These are phyloP conservation scores for Columba guinea DNA, from an alignment of 2,797 vertebrate species.

Conservation along the genomic window DNA sequence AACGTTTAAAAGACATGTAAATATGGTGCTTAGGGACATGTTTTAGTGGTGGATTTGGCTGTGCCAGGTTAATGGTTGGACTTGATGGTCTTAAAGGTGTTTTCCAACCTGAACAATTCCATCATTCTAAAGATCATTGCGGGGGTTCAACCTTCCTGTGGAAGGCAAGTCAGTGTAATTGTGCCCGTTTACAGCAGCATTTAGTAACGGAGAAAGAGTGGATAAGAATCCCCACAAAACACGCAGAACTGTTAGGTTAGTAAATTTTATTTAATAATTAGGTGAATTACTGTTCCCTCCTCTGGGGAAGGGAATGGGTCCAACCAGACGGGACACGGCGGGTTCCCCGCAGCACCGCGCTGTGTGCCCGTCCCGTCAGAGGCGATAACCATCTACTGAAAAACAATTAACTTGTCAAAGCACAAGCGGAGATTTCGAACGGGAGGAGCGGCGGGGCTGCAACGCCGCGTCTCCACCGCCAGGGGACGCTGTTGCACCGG, in stretches of 20 bases:
- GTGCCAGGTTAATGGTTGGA: too few relatives aligned
- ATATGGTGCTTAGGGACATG: too few relatives aligned
- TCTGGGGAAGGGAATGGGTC: background rate
- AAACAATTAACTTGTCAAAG: background rate
- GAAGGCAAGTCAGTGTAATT: fast-evolving
- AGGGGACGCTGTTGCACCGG: background rate
- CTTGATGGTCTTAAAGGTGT: too few relatives aligned
- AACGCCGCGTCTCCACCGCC: background rate
- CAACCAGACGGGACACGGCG: fast-evolving
- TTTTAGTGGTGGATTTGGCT: too few relatives aligned
- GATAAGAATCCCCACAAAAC: background rate
- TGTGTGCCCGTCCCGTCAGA: too few relatives aligned
- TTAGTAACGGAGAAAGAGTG: fast-evolving
- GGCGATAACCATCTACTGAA: background rate
- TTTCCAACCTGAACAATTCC: too few relatives aligned
- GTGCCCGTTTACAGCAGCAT: fast-evolving
- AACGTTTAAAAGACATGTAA: too few relatives aligned
- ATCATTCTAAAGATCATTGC: background rate
- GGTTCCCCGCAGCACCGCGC: background rate
- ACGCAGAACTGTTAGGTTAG: fast-evolving
- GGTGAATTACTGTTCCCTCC: background rate
- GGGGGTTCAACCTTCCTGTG: fast-evolving
- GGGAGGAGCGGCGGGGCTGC: background rate
- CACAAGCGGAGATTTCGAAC: background rate
- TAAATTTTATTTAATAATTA: background rate